Evolutionary conservation across 2,113 vertebrate species (phyloP).

Genomic region (Ranitomeya imitator): DNA sequence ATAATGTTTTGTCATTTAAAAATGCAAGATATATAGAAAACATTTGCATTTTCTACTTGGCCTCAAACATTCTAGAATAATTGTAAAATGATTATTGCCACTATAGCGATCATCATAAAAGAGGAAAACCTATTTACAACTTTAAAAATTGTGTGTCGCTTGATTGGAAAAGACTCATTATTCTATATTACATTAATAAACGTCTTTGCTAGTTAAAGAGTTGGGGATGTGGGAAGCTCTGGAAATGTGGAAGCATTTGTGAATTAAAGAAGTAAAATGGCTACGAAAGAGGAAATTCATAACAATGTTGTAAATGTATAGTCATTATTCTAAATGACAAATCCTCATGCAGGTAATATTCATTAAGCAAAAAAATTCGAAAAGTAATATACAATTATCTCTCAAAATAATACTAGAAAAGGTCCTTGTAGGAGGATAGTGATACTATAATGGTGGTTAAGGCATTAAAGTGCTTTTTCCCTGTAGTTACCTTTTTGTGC

Average conservation of each 20-base stretch:
- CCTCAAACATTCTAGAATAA: conserved; percentile 20
- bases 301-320: no score
- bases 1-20: conserved; percentile 40
- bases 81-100: conserved; percentile 14
- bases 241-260: background rate
- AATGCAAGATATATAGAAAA: conserved; percentile 20
- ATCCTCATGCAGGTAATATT: no score
- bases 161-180: background rate
- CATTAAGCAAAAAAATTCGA: no score
- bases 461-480: no score
- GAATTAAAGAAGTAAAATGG: background rate
- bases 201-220: background rate
- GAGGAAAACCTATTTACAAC: conserved; percentile 5
- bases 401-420: no score
- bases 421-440: no score
- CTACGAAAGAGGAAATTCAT: background rate
- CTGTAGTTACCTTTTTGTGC: no score
- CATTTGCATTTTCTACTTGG: conserved; percentile 6
- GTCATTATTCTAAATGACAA: no score
- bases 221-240: background rate
- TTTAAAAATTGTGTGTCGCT: background rate
- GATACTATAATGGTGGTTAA: no score
- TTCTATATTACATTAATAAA: background rate
- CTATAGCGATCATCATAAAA: background rate
- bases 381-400: no score